These are phyloP conservation scores for Cottoperca gobio DNA, from an alignment of 2,797 vertebrate genomes.

Conservation along the genomic window DNA sequence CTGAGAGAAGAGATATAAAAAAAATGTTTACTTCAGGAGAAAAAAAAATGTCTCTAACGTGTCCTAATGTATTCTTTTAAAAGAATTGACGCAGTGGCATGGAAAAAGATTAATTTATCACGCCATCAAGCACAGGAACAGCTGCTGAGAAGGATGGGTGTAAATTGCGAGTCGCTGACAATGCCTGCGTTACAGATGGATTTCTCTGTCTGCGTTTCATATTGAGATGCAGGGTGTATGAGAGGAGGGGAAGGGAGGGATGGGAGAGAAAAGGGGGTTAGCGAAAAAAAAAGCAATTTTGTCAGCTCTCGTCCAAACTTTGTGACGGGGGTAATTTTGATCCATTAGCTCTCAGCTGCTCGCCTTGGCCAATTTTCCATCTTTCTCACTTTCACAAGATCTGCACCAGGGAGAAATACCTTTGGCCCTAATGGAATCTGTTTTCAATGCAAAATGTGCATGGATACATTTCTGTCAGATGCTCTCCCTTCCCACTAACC, in stretches of 20 bases:
- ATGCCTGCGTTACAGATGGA: conserved; percentile 87
- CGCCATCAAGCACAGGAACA: conserved; percentile 89
- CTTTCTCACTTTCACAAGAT: conserved; percentile 80
- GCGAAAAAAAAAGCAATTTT: conserved; percentile 81
- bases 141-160: conserved; percentile 87
- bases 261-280: conserved; percentile 53
- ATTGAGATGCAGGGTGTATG: conserved; percentile 77
- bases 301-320: conserved; percentile 86
- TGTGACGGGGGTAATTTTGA: conserved; percentile 88
- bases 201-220: conserved; percentile 87
- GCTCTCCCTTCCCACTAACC: conserved; percentile 50
- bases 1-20: conserved; percentile 82
- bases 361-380: conserved; percentile 82
- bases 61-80: conserved; percentile 90
- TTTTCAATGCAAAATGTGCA: conserved; percentile 77
- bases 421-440: conserved; percentile 79
- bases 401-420: conserved; percentile 73
- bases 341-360: conserved; percentile 86
- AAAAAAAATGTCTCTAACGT: conserved; percentile 78
- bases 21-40: conserved; percentile 81
- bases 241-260: conserved; percentile 47
- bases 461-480: conserved; percentile 70
- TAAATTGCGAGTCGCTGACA: conserved; percentile 88
- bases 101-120: conserved; percentile 91
- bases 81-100: conserved; percentile 87